phyloP scores from a whole-genome alignment of 2,888 invertebrate genomes.

The Phymatocera aterrima region DNA sequence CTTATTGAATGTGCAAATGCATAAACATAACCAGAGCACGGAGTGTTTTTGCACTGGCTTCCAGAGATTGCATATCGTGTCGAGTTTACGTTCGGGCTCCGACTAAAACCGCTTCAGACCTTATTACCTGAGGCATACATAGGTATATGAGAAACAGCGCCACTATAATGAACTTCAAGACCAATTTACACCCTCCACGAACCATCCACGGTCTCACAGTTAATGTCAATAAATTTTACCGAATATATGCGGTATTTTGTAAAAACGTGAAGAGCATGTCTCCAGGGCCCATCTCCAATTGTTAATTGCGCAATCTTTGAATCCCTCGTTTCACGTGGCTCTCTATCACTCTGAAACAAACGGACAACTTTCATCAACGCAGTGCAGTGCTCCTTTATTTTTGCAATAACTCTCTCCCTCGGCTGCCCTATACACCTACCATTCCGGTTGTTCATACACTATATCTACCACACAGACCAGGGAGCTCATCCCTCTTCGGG shows the following conservation, averaged over 20 bases:
- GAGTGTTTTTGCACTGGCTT: slow-evolving; percentile 32
- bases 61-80: slow-evolving; percentile 34
- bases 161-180: slow-evolving; percentile 5
- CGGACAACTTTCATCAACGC: slow-evolving; percentile 29
- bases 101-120: slow-evolving; percentile 10
- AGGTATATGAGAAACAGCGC: neutral
- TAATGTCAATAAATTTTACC: neutral
- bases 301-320: neutral
- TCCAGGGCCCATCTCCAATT: neutral
- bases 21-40: slow-evolving; percentile 36
- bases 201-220: neutral
- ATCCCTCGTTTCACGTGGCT: neutral
- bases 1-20: slow-evolving; percentile 23
- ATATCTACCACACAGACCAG: neutral
- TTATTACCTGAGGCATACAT: slow-evolving; percentile 19
- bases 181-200: slow-evolving; percentile 1
- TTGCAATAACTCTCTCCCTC: slow-evolving; percentile 41
- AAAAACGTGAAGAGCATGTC: neutral
- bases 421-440: neutral
- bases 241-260: neutral
- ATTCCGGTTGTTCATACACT: slow-evolving; percentile 21
- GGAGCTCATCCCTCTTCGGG: slow-evolving; percentile 28
- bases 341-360: slow-evolving; percentile 9
- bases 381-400: slow-evolving; percentile 31
- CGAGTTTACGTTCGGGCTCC: slow-evolving; percentile 22